Evolutionary conservation across 2,113 vertebrate species (phyloP).

Genomic region (Oncorhynchus clarkii): DNA sequence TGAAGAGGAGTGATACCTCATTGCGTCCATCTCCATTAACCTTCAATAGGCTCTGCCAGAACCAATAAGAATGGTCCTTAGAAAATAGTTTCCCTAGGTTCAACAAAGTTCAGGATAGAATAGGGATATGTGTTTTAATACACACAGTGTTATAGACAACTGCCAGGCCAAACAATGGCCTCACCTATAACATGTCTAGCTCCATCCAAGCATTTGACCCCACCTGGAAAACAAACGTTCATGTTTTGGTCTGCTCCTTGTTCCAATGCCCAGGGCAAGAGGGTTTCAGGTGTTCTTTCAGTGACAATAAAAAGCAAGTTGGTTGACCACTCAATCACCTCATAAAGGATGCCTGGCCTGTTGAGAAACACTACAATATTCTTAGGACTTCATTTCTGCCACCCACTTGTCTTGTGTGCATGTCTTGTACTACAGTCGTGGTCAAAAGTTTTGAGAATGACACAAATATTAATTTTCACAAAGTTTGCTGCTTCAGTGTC

Average conservation of each 20-base stretch:
- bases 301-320: constrained; percentile 9
- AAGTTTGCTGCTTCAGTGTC: too few relatives aligned
- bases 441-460: too few relatives aligned
- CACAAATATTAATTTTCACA: too few relatives aligned
- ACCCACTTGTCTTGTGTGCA: too few relatives aligned
- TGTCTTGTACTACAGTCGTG: too few relatives aligned
- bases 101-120: not conserved
- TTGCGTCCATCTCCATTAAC: constrained; percentile 23
- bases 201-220: not conserved
- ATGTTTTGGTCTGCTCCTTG: not conserved
- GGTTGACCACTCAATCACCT: constrained; percentile 10
- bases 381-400: not conserved
- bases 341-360: not conserved
- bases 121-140: not conserved
- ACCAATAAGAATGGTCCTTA: not conserved
- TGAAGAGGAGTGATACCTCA: constrained; percentile 20
- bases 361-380: too few relatives aligned
- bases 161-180: constrained; percentile 46
- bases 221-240: constrained; percentile 39
- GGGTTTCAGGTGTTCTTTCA: constrained; percentile 24
- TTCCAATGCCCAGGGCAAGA: not conserved
- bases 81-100: not conserved
- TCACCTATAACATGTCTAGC: constrained; percentile 57
- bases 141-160: constrained; percentile 5
- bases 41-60: not conserved